Conservation (phyloP, 1,140 invertebrate genomes). For the Polypedilum vanderplanki region DNA sequence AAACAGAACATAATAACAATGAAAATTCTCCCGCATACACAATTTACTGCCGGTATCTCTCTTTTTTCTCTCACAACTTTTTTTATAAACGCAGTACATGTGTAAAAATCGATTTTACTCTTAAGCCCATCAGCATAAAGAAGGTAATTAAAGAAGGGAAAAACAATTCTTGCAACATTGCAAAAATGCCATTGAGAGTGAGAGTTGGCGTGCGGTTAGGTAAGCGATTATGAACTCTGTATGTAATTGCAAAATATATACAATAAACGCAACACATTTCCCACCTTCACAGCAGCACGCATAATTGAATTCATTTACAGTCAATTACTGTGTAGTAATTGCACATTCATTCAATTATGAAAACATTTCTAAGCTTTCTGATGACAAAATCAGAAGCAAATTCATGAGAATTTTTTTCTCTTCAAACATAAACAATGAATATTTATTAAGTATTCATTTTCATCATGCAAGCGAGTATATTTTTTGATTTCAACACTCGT, state of each 20-base stretch:
- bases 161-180: background rate
- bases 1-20: background rate
- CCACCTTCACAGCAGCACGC: background rate
- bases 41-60: conserved; percentile 2
- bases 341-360: conserved; percentile 4
- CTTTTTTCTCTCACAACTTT: background rate
- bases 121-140: background rate
- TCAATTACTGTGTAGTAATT: background rate
- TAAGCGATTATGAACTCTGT: background rate
- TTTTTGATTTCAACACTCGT: no score
- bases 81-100: background rate
- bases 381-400: background rate
- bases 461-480: no score
- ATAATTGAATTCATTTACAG: conserved; percentile 14
- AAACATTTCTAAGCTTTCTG: background rate
- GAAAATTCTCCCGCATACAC: background rate
- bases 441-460: no score
- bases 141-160: background rate
- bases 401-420: background rate
- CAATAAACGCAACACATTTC: background rate
- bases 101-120: conserved; percentile 19
- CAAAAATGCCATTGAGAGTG: background rate
- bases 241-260: no score
- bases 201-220: background rate
- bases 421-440: no score